A percentile compares a stretch with the other conserved stretches of the same genome.
Conservation (phyloP, 1,140 invertebrate species). For the Aricia agestis region DNA sequence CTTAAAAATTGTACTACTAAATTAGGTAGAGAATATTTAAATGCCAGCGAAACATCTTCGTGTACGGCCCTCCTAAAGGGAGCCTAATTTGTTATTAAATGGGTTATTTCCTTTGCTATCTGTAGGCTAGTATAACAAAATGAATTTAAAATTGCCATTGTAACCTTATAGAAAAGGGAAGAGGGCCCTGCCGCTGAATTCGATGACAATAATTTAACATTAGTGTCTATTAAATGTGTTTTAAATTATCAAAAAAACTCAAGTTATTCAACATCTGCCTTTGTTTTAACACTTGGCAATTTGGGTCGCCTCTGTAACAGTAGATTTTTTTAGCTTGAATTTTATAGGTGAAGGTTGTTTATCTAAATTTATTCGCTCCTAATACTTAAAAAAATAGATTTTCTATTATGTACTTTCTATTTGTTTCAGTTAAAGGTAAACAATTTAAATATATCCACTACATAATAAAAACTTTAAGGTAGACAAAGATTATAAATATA, state of each 20-base stretch:
- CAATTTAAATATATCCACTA: no score
- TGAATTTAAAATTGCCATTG: constrained; percentile 49
- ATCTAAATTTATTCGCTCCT: no score
- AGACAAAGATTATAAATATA: no score
- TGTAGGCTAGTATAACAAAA: constrained; percentile 43
- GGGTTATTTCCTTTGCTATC: constrained; percentile 46
- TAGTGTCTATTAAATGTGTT: background rate
- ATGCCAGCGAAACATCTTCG: background rate
- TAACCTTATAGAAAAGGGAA: constrained; percentile 26
- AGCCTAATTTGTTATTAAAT: constrained; percentile 73
- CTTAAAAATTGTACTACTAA: background rate
- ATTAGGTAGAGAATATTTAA: background rate
- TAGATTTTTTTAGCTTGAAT: background rate
- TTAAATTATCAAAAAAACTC: constrained; percentile 3
- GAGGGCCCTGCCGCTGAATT: constrained; percentile 20
- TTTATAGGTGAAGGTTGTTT: background rate
- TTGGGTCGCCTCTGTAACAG: background rate
- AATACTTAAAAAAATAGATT: no score
- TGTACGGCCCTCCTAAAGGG: constrained; percentile 22
- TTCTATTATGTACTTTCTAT: no score
- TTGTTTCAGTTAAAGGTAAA: no score
- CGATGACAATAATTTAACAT: constrained; percentile 16
- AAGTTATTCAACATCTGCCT: constrained; percentile 1
- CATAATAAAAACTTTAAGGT: no score
- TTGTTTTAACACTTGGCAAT: constrained; percentile 8